phyloP scores from a whole-genome alignment of 1,140 invertebrate species.

The Megalonaias nervosa region DNA sequence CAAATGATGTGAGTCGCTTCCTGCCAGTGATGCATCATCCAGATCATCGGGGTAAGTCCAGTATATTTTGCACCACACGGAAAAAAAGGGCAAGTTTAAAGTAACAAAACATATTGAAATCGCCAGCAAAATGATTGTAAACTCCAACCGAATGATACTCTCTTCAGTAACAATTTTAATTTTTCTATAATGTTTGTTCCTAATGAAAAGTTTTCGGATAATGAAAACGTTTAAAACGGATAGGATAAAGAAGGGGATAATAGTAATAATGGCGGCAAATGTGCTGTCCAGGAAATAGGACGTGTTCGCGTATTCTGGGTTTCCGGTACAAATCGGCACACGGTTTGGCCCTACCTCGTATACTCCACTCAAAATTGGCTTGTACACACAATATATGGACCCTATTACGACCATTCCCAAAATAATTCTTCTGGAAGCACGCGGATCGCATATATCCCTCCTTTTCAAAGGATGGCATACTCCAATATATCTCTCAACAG shows the following conservation, averaged over 20 bases:
- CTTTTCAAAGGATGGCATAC: slow-evolving; percentile 78
- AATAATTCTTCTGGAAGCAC: slow-evolving; percentile 33
- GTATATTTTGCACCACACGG: slow-evolving; percentile 48
- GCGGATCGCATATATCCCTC: slow-evolving; percentile 33
- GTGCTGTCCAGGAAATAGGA: slow-evolving; percentile 61
- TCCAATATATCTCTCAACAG: slow-evolving; percentile 76
- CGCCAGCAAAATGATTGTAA: slow-evolving; percentile 53
- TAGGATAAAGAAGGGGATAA: slow-evolving; percentile 60
- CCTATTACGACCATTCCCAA: slow-evolving; percentile 31
- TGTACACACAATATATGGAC: slow-evolving; percentile 32
- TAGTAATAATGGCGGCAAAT: slow-evolving; percentile 58
- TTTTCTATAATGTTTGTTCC: slow-evolving; percentile 36
- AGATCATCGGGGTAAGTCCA: slow-evolving; percentile 17
- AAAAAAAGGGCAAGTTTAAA: slow-evolving; percentile 56
- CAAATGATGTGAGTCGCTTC: background rate
- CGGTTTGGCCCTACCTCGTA: slow-evolving; percentile 14
- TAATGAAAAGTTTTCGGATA: slow-evolving; percentile 46
- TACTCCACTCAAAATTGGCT: slow-evolving; percentile 40
- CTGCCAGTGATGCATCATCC: too few relatives aligned
- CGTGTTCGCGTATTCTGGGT: slow-evolving; percentile 37
- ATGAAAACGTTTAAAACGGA: slow-evolving; percentile 57
- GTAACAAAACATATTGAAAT: slow-evolving; percentile 53
- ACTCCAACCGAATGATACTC: slow-evolving; percentile 51
- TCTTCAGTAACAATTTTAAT: slow-evolving; percentile 42
- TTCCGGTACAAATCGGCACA: slow-evolving; percentile 39